Percentiles rank a stretch among this genome's conserved stretches.
Conservation (phyloP, 2,888 invertebrate genomes). For the Cryptocephalus moraei region DNA sequence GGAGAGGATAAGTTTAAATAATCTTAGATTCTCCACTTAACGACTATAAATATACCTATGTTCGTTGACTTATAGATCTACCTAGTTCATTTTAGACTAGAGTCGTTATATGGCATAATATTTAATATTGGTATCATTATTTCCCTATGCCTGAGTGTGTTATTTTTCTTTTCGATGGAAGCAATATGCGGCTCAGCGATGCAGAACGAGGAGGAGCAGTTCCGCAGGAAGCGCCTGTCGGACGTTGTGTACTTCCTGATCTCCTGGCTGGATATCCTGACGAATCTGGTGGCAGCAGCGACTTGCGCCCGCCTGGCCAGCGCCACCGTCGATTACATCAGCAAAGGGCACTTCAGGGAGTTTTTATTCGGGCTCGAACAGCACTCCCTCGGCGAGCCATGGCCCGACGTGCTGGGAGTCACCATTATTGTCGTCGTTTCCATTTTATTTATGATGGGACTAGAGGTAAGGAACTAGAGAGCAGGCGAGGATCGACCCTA, state of each 20-base stretch:
- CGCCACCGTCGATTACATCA: conserved; percentile 53
- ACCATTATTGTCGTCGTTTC: conserved; percentile 51
- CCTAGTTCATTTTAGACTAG: too few relatives aligned
- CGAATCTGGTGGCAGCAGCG: conserved; percentile 49
- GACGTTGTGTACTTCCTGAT: conserved; percentile 48
- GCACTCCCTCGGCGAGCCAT: conserved; percentile 48
- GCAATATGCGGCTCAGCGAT: conserved; percentile 25
- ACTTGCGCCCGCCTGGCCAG: conserved; percentile 52
- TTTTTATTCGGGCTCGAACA: conserved; percentile 52
- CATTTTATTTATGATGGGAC: conserved; percentile 52
- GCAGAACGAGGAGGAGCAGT: conserved; percentile 19
- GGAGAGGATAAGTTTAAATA: too few relatives aligned
- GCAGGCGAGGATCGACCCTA: too few relatives aligned
- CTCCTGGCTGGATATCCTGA: conserved; percentile 50
- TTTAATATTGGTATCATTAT: too few relatives aligned
- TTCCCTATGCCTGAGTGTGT: too few relatives aligned
- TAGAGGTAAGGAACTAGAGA: conserved; percentile 41
- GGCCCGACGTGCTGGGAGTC: conserved; percentile 54
- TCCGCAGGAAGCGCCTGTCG: conserved; percentile 37
- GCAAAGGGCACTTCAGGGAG: conserved; percentile 46
- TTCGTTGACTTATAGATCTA: too few relatives aligned
- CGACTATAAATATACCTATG: too few relatives aligned
- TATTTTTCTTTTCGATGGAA: conserved; percentile 9
- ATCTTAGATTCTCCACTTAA: too few relatives aligned
- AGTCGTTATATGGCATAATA: too few relatives aligned